Conservation (phyloP, 2,888 invertebrate species). For the Graphium colonna region DNA sequence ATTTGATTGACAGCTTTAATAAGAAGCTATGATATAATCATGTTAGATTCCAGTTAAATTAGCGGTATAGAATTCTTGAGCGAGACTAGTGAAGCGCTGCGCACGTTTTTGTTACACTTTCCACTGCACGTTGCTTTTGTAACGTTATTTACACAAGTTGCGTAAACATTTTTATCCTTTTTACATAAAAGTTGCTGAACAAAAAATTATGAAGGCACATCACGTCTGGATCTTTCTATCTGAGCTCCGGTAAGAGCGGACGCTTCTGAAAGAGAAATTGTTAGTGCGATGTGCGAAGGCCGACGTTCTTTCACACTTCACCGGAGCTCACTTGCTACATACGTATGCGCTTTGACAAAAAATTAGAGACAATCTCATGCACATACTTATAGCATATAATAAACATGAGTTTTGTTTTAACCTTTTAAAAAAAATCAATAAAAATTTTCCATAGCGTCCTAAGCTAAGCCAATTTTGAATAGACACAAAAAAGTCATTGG, state of each 20-base stretch:
- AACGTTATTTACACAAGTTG: background rate
- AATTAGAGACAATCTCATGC: too few relatives aligned
- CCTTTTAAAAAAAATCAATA: too few relatives aligned
- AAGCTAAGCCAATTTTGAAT: too few relatives aligned
- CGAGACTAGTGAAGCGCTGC: background rate
- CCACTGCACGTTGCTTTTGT: background rate
- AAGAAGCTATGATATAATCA: too few relatives aligned
- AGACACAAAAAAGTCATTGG: too few relatives aligned
- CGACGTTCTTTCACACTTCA: constrained; percentile 25
- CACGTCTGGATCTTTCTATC: constrained; percentile 47
- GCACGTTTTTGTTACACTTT: background rate
- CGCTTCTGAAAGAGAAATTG: constrained; percentile 35
- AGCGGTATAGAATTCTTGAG: background rate
- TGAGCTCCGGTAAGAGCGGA: constrained; percentile 29
- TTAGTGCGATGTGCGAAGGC: constrained; percentile 29
- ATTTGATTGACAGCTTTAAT: constrained; percentile 19
- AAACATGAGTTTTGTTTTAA: too few relatives aligned
- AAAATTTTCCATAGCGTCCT: too few relatives aligned
- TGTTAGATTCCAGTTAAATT: constrained; percentile 7
- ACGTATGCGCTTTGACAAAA: too few relatives aligned
- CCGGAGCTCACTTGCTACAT: constrained; percentile 27
- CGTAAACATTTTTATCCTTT: background rate
- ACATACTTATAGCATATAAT: too few relatives aligned
- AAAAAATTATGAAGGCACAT: constrained; percentile 54
- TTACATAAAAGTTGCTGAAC: constrained; percentile 43